Percentiles rank a stretch among this genome's conserved stretches.
Evolutionary conservation across 2,113 vertebrate genomes (phyloP).

Genomic region (Corvus cornix): DNA sequence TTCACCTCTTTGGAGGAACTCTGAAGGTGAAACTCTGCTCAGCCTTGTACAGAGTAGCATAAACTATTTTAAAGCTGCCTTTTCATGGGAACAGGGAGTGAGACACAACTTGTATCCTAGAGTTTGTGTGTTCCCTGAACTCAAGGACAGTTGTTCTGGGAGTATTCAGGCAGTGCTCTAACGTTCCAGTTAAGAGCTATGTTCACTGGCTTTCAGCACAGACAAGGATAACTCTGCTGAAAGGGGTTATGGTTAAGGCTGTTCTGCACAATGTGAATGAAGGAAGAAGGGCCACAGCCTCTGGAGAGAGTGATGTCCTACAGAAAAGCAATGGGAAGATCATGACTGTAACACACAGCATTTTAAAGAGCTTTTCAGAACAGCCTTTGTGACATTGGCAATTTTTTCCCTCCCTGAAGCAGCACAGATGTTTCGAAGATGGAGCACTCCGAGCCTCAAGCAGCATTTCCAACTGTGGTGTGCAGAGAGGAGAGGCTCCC

Average conservation of each 20-base stretch:
- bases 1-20: background rate
- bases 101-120: background rate
- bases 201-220: background rate
- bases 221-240: background rate
- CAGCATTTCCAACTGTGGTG: background rate
- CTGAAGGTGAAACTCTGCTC: background rate
- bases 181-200: background rate
- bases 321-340: background rate
- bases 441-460: background rate
- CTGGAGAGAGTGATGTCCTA: background rate
- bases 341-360: background rate
- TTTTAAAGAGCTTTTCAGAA: background rate
- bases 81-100: background rate
- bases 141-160: background rate
- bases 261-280: background rate
- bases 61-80: background rate
- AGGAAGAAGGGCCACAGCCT: background rate
- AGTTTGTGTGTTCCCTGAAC: background rate
- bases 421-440: background rate
- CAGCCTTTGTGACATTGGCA: background rate
- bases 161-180: background rate
- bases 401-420: background rate
- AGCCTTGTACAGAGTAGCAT: background rate
- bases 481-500: background rate
- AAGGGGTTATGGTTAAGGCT: background rate